Conservation (phyloP, 2,113 vertebrate species). For the Lepus europaeus region DNA sequence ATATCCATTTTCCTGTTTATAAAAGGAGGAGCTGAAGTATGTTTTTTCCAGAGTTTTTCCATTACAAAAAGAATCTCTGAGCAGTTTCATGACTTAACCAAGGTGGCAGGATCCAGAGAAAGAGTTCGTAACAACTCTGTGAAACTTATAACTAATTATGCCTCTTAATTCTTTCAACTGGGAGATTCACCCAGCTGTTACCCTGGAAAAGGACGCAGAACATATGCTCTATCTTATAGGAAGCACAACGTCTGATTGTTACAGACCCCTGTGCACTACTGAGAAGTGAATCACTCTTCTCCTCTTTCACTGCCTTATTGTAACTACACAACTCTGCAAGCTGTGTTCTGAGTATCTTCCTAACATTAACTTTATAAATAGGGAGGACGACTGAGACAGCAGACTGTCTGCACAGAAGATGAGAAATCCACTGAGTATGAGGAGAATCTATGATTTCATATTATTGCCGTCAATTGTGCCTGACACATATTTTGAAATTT, state of each 20-base stretch:
- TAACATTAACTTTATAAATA: background rate
- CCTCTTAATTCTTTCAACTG: conserved; percentile 34
- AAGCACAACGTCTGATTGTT: background rate
- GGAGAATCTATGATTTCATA: conserved; percentile 68
- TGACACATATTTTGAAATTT: conserved; percentile 43
- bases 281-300: background rate
- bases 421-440: conserved; percentile 45
- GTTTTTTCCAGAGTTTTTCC: background rate
- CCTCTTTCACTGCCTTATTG: background rate
- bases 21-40: background rate
- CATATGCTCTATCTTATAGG: background rate
- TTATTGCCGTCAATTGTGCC: conserved; percentile 46
- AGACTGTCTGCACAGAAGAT: conserved; percentile 34
- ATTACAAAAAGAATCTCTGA: conserved; percentile 50
- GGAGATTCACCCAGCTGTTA: conserved; percentile 37
- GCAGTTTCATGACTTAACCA: background rate
- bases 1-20: background rate
- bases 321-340: background rate
- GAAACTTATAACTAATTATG: conserved; percentile 40
- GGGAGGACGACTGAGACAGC: background rate
- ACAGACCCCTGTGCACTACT: background rate
- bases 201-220: background rate
- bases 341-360: background rate
- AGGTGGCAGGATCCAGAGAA: conserved; percentile 49
- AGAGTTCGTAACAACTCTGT: conserved; percentile 3